Base-by-base conservation (phyloP, 2,888 invertebrate genomes). In the Limenitis camilla region DNA sequence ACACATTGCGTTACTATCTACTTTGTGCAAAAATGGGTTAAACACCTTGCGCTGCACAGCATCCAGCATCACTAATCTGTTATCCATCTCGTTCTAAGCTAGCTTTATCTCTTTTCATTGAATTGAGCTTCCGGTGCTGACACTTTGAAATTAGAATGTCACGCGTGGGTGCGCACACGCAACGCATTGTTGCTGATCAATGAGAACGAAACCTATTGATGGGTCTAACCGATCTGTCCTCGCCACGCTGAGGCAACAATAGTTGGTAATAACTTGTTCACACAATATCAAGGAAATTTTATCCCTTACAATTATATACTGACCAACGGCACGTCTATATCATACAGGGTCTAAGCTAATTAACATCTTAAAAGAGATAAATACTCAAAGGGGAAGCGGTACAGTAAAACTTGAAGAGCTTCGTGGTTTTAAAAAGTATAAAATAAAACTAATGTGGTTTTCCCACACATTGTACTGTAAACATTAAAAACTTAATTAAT, bases 1-100 rank as follows among this genome's bases (percentile, higher is more conserved):
- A 68, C 81, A 81, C 76, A 67, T 83, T 83, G 83, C 80, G 67
- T 64, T 40, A 75, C 74, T 63, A 62, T 64, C 62, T 58, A 60
- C 78, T 81, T 77, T 78, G 74, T 74, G 76, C 81, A 77, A 80
- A 83, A 84, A 83, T 83, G 82, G 81, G 83, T 82, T 83, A 73
- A 58, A 64, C 85, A 86, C 85, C 85, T 86, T 86, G 84, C 83
- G 60, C 63, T 56, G 71, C 60, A 69, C 75, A 73, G 73, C 70
- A 74, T 68, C 61, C 61, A 74, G 73, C 67, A 69, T n/a, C n/a
- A n/a, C 68, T 80, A 82, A 83, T 84, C 81, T 74, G 62, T 56
- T 57, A 58, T 59, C 55, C 62, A 62, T 77, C 76, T 66, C 71
- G 47, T 69, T 78, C 71, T 58, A 40, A 49, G 59, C 38, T 58